Percentiles rank a stretch among this genome's conserved stretches.
Conservation (phyloP, 2,113 vertebrate species). For the Malurus alboscapulatus region DNA sequence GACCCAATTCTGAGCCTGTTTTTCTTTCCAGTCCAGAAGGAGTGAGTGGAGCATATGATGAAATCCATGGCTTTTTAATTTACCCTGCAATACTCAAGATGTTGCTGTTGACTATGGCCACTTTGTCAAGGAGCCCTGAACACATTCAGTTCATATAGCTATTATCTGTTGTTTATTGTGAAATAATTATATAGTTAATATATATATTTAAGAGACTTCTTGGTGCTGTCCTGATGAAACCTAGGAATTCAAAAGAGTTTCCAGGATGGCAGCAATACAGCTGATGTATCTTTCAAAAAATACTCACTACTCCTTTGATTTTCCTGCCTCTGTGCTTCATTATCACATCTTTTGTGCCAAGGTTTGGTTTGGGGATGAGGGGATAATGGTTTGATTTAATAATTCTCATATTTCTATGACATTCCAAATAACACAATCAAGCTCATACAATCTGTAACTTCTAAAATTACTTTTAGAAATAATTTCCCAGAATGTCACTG, state of each 20-base stretch:
- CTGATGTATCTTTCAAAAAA: fast-evolving
- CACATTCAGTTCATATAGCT: neutral
- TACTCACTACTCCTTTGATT: neutral
- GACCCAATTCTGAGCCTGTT: neutral
- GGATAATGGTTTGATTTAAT: neutral
- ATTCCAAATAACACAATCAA: neutral
- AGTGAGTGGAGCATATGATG: neutral
- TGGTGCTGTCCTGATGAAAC: neutral
- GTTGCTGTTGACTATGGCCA: neutral
- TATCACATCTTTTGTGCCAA: neutral
- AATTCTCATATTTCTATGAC: neutral
- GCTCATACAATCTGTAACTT: neutral
- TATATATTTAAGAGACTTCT: neutral
- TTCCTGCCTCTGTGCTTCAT: neutral
- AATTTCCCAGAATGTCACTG: neutral
- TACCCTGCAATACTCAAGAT: neutral
- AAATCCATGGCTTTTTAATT: neutral
- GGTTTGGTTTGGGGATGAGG: fast-evolving
- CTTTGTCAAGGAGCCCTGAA: neutral
- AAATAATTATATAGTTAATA: neutral
- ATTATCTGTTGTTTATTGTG: neutral
- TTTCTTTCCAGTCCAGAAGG: neutral
- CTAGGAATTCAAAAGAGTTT: neutral
- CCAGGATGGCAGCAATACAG: neutral
- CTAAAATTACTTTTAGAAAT: neutral